Evolutionary conservation across 1,140 invertebrate species (phyloP).

Genomic region (Coptotermes formosanus): DNA sequence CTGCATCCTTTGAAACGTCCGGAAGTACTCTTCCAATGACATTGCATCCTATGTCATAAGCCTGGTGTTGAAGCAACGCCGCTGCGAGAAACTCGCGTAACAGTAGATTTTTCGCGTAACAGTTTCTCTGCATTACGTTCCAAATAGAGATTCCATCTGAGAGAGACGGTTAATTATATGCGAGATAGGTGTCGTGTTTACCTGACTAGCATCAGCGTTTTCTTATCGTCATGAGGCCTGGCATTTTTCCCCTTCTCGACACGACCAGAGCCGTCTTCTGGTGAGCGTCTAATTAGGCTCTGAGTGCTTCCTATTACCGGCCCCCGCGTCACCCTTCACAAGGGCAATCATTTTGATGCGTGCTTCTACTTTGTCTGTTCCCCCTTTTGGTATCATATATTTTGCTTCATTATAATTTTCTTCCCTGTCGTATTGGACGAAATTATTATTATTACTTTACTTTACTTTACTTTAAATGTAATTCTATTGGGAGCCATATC

Average conservation of each 20-base stretch:
- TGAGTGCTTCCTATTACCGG: neutral
- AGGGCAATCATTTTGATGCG: neutral
- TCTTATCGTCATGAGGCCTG: neutral
- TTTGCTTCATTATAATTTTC: neutral
- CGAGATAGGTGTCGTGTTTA: no score
- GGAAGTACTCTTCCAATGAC: no score
- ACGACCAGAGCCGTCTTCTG: neutral
- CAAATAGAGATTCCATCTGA: no score
- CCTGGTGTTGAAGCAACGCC: no score
- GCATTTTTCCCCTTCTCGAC: neutral
- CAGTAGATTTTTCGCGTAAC: no score
- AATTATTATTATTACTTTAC: conserved; percentile 1
- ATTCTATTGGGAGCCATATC: no score
- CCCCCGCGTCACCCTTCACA: neutral
- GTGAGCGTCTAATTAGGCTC: neutral
- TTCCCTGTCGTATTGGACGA: neutral
- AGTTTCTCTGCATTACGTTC: no score
- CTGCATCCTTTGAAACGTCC: no score
- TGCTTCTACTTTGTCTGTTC: neutral
- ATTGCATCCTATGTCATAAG: no score
- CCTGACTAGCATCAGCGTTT: neutral
- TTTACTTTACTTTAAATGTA: neutral
- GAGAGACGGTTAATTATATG: no score
- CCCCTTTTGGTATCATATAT: neutral
- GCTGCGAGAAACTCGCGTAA: no score